Base-by-base conservation (phyloP, 2,797 vertebrate genomes). In the Heteromormyrus szaboi region DNA sequence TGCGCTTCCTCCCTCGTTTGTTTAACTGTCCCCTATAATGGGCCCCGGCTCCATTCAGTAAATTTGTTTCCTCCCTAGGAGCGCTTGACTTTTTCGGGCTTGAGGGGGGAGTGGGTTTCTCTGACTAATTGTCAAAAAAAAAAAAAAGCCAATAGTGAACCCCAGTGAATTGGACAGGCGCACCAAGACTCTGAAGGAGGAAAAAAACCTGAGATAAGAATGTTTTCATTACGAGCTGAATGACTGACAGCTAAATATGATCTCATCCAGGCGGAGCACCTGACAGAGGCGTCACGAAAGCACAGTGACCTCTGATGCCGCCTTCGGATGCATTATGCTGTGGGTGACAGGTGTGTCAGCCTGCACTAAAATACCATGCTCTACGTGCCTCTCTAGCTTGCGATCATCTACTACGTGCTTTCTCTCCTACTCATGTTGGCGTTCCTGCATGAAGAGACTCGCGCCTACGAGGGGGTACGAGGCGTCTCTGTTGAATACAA, bases 1-100 rank as follows among this genome's bases (percentile, higher is more conserved):
- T 92, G 94, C 93, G 94, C 95, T 98, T 98, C 97, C 96, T 96
- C 44, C 90, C 88, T 51, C 96, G 95, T 97, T 97, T 97, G 94
- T 97, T 93, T 96, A 94, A 96, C 95, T 95, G 92, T 91, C 93
- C 94, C 96, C 96, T 94, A 96, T 96, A 97, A 97, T 97, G 93
- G 94, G 0, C 91, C 94, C 87, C 5, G 88, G 94, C 95, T 95
- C 93, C 92, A 93, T 96, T 95, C 93, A 92, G 92, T 76, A 88
- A 92, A 17, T 94, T 93, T 93, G 94, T 94, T 97, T 97, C 96
- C 96, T 96, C 90, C 88, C 88, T 50, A 88, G 85, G 91, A 90
- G 90, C 91, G 92, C 93, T 92, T 90, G 90, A 89, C 91, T 53
- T 89, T 85, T 79, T 89, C 68, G 83, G 25, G 37, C 90, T 90